A percentile compares a stretch with the other conserved stretches of the same genome.
Evolutionary conservation across 2,888 invertebrate genomes (phyloP).

Genomic region (Heliconius ismenius): DNA sequence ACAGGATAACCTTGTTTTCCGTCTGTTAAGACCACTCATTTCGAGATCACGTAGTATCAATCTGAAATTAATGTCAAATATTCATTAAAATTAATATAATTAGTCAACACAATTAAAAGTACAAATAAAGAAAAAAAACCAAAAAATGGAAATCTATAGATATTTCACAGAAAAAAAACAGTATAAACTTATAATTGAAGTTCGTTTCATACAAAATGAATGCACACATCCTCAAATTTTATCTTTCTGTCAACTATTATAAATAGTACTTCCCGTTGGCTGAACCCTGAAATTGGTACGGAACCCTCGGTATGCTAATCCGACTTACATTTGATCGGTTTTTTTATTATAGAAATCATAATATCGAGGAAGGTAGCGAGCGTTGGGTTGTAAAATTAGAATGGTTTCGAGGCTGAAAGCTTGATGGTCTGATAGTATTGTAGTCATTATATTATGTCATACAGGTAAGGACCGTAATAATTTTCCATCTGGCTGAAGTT

Average conservation of each 20-base stretch:
- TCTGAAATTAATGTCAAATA: not conserved
- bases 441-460: slow-evolving; percentile 54
- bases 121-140: no score
- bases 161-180: not conserved
- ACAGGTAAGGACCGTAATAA: slow-evolving; percentile 53
- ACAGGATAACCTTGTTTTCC: not conserved
- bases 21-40: not conserved
- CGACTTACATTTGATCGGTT: not conserved
- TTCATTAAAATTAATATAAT: not conserved
- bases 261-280: not conserved
- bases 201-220: not conserved
- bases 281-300: not conserved
- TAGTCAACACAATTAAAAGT: not conserved
- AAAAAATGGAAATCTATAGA: not conserved
- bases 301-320: not conserved
- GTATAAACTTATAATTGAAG: not conserved
- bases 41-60: no score
- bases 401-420: slow-evolving; percentile 55
- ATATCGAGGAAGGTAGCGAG: slow-evolving; percentile 50
- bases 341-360: slow-evolving; percentile 1
- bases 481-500: slow-evolving; percentile 69
- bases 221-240: not conserved
- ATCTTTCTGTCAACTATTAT: not conserved
- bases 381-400: slow-evolving; percentile 53
- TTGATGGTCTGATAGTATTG: slow-evolving; percentile 60